phyloP scores from a whole-genome alignment of 1,140 invertebrate species.

The Drosophila parvula region DNA sequence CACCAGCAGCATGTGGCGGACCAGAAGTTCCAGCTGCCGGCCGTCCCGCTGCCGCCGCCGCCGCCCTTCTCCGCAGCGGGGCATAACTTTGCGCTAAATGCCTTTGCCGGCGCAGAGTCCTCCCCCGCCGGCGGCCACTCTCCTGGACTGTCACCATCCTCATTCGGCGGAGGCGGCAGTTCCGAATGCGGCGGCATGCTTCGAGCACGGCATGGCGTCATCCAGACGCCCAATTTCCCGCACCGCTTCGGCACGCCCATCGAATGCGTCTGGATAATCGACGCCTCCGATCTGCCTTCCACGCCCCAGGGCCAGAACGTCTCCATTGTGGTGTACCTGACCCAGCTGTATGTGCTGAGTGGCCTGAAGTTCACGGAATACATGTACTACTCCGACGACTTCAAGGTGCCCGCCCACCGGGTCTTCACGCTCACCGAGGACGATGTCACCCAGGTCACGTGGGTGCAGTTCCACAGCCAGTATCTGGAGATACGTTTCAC shows the following conservation, averaged over 20 bases:
- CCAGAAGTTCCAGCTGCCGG: constrained; percentile 70
- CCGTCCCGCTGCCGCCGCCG: constrained; percentile 75
- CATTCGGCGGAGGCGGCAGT: constrained; percentile 2
- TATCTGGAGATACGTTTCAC: constrained; percentile 92
- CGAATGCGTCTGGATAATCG: constrained; percentile 93
- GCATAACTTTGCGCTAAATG: constrained; percentile 70
- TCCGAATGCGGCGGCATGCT: constrained; percentile 87
- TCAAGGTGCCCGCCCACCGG: constrained; percentile 87
- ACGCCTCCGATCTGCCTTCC: constrained; percentile 86
- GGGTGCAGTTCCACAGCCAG: constrained; percentile 88
- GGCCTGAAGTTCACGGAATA: constrained; percentile 93
- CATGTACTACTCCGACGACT: constrained; percentile 89
- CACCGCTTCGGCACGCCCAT: constrained; percentile 91
- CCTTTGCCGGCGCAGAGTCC: constrained; percentile 55
- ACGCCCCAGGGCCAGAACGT: constrained; percentile 77
- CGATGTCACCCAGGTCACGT: constrained; percentile 88
- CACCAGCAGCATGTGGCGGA: constrained; percentile 44
- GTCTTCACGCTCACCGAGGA: constrained; percentile 86
- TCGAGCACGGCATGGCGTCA: constrained; percentile 87
- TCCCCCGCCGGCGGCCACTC: constrained; percentile 2
- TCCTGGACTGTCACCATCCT: constrained; percentile 13
- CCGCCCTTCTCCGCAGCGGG: constrained; percentile 66
- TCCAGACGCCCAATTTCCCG: constrained; percentile 94
- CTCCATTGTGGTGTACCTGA: constrained; percentile 93
- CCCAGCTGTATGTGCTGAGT: constrained; percentile 93